Percentiles rank a stretch among this genome's conserved stretches.
Evolutionary conservation across 35 echinoderm and acorn worm genomes (phyloP).

Genomic region (Ptychodera flava): DNA sequence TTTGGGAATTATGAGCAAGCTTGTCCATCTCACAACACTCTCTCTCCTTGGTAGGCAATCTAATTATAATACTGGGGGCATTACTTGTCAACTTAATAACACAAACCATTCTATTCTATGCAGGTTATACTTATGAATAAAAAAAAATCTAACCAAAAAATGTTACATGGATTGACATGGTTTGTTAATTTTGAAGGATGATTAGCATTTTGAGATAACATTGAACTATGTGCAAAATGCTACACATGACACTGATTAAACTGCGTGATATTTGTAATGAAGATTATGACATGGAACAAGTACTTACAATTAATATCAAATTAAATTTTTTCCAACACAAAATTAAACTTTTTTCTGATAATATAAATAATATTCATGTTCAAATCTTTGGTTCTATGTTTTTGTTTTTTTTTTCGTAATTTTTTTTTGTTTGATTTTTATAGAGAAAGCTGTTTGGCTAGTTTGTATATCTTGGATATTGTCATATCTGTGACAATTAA

Average conservation of each 20-base stretch:
- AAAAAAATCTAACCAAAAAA: too few species aligned
- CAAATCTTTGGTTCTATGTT: neutral
- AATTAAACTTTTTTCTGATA: neutral
- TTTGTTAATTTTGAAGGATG: neutral
- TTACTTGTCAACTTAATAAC: too few species aligned
- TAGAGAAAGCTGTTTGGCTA: neutral
- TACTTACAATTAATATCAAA: neutral
- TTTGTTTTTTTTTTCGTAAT: neutral
- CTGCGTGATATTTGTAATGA: neutral
- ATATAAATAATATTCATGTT: neutral
- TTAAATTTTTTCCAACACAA: neutral
- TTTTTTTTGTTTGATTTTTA: neutral
- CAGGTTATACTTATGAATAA: too few species aligned
- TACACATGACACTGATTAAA: neutral
- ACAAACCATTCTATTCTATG: too few species aligned
- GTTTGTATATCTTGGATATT: neutral
- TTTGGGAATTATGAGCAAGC: too few species aligned
- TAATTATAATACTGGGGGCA: too few species aligned
- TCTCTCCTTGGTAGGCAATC: too few species aligned
- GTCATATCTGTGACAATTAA: neutral
- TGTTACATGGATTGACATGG: neutral
- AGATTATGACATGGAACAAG: neutral
- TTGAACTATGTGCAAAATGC: neutral
- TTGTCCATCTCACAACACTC: too few species aligned
- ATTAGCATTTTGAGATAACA: neutral